Percentiles rank a stretch among this genome's conserved stretches.
These are phyloP conservation scores for Stigmatopora nigra DNA, from an alignment of 2,113 vertebrate species.

Conservation along the genomic window DNA sequence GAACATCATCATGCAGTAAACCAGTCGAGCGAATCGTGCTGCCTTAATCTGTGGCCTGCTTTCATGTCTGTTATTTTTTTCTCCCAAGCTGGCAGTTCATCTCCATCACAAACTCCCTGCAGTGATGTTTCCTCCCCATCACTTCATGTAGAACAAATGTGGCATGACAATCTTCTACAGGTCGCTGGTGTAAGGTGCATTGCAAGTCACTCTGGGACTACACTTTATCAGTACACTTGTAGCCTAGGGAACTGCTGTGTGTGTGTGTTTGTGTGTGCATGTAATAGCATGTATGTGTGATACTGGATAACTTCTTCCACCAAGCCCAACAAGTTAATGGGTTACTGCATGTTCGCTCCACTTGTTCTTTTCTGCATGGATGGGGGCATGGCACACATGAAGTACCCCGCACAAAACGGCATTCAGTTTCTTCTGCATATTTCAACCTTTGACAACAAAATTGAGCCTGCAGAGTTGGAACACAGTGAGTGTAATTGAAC, in stretches of 20 bases:
- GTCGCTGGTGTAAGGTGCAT: constrained; percentile 42
- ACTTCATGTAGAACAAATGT: constrained; percentile 56
- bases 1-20: constrained; percentile 11
- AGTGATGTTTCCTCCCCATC: constrained; percentile 47
- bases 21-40: constrained; percentile 15
- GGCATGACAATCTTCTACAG: constrained; percentile 49
- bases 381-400: not conserved
- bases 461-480: not conserved
- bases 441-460: not conserved
- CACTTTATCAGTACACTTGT: constrained; percentile 36
- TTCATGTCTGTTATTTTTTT: constrained; percentile 34
- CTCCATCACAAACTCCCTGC: constrained; percentile 43
- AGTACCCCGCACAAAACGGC: not conserved
- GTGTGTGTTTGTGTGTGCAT: constrained; percentile 13
- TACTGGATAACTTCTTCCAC: constrained; percentile 12
- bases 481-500: not conserved
- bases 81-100: constrained; percentile 36
- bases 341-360: not conserved
- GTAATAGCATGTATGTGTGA: not conserved
- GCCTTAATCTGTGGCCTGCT: constrained; percentile 19
- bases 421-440: not conserved
- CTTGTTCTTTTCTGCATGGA: not conserved
- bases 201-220: constrained; percentile 25
- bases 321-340: constrained; percentile 13
- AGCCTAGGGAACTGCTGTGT: constrained; percentile 30